A percentile compares a stretch with the other conserved stretches of the same genome.
These are phyloP conservation scores for Thereva unica DNA, from an alignment of 2,888 invertebrate genomes.

Conservation along the genomic window DNA sequence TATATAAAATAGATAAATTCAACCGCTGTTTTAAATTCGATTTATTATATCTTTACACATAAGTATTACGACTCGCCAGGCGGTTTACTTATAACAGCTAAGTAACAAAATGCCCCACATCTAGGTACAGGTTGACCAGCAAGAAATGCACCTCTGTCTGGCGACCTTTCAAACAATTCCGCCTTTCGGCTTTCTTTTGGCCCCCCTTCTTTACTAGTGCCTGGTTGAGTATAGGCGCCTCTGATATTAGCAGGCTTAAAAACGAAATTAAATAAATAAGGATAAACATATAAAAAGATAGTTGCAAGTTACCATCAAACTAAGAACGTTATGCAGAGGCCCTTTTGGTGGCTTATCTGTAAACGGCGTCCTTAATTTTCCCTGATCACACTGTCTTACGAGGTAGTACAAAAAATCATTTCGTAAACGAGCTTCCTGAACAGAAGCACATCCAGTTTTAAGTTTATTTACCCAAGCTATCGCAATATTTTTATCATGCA, in stretches of 20 bases:
- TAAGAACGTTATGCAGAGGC: constrained; percentile 56
- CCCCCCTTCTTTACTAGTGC: neutral
- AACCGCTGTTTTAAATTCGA: neutral
- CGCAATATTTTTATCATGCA: constrained; percentile 55
- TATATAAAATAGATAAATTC: neutral
- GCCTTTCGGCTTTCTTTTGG: constrained; percentile 45
- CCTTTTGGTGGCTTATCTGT: constrained; percentile 59
- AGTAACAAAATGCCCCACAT: constrained; percentile 64
- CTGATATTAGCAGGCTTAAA: constrained; percentile 23
- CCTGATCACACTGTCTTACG: constrained; percentile 59
- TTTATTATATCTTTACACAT: neutral
- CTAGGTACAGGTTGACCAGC: constrained; percentile 63
- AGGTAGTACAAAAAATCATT: constrained; percentile 63
- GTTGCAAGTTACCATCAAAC: constrained; percentile 54
- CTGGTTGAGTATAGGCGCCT: neutral
- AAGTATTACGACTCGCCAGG: constrained; percentile 22
- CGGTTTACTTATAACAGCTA: constrained; percentile 59
- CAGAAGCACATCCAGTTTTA: constrained; percentile 56
- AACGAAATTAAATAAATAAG: constrained; percentile 4
- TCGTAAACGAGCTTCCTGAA: constrained; percentile 61
- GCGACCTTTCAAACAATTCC: constrained; percentile 60
- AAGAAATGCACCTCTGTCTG: constrained; percentile 64
- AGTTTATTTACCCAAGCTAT: constrained; percentile 62
- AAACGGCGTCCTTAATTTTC: constrained; percentile 60
- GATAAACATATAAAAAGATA: no score